These are phyloP conservation scores for Paraplagusia blochii DNA, from an alignment of 2,113 vertebrate genomes.

Conservation along the genomic window DNA sequence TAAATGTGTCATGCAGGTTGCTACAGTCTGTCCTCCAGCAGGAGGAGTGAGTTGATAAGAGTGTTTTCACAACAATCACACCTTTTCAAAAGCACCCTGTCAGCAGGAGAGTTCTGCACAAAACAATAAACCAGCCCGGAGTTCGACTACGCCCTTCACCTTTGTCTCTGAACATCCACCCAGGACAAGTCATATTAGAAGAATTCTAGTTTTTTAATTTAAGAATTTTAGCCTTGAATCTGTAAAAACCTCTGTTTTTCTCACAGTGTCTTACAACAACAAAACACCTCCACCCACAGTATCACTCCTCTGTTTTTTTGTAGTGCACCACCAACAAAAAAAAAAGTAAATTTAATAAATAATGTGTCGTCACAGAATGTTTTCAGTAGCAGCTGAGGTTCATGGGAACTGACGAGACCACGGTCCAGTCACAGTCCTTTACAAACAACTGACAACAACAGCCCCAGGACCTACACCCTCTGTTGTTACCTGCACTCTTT, in stretches of 20 bases:
- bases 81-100: conserved; percentile 47
- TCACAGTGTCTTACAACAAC: too few relatives aligned
- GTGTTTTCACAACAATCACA: conserved; percentile 69
- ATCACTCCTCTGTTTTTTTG: conserved; percentile 21
- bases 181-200: too few relatives aligned
- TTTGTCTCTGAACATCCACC: too few relatives aligned
- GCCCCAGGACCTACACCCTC: neutral
- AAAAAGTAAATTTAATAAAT: neutral
- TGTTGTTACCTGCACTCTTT: neutral
- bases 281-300: too few relatives aligned
- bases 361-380: neutral
- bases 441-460: neutral
- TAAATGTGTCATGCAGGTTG: conserved; percentile 31
- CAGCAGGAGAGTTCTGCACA: conserved; percentile 37
- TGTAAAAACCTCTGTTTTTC: too few relatives aligned
- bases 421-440: neutral
- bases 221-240: too few relatives aligned
- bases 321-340: conserved; percentile 14
- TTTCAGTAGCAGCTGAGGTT: conserved; percentile 15
- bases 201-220: too few relatives aligned
- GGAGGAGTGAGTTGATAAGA: conserved; percentile 34
- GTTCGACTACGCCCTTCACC: too few relatives aligned
- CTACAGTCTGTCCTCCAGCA: conserved; percentile 27
- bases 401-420: conserved; percentile 35
- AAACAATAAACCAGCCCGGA: neutral